Evolutionary conservation across 2,113 vertebrate genomes (phyloP).

Genomic region (Paramisgurnus dabryanus): DNA sequence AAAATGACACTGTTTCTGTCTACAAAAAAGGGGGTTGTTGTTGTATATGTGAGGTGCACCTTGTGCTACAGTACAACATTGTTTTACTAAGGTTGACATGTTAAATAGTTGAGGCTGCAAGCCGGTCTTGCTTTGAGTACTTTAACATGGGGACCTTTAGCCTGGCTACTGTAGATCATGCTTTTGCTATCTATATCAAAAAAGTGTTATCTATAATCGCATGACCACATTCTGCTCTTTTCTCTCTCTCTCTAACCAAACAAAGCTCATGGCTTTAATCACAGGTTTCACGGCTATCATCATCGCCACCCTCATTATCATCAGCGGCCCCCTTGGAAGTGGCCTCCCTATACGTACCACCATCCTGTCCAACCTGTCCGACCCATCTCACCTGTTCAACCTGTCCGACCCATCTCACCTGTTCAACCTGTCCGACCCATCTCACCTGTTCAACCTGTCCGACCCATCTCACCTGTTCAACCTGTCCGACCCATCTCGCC

Average conservation of each 20-base stretch:
- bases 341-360: constrained; percentile 53
- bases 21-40: no score
- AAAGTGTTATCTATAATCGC: not conserved
- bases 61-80: no score
- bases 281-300: constrained; percentile 63
- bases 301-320: constrained; percentile 44
- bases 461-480: constrained; percentile 28
- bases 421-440: constrained; percentile 45
- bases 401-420: constrained; percentile 19
- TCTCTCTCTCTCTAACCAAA: constrained; percentile 44
- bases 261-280: constrained; percentile 64
- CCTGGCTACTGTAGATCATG: not conserved
- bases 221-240: constrained; percentile 19
- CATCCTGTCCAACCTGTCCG: constrained; percentile 43
- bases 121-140: not conserved
- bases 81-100: no score
- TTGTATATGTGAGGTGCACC: no score
- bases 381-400: not conserved
- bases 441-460: constrained; percentile 30
- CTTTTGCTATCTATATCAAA: constrained; percentile 9
- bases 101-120: no score
- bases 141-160: not conserved
- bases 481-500: no score
- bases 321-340: constrained; percentile 47
- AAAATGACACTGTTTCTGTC: no score